Percentiles rank a stretch among this genome's conserved stretches.
Evolutionary conservation across 2,888 invertebrate genomes (phyloP).

Genomic region (Theristus sp.): DNA sequence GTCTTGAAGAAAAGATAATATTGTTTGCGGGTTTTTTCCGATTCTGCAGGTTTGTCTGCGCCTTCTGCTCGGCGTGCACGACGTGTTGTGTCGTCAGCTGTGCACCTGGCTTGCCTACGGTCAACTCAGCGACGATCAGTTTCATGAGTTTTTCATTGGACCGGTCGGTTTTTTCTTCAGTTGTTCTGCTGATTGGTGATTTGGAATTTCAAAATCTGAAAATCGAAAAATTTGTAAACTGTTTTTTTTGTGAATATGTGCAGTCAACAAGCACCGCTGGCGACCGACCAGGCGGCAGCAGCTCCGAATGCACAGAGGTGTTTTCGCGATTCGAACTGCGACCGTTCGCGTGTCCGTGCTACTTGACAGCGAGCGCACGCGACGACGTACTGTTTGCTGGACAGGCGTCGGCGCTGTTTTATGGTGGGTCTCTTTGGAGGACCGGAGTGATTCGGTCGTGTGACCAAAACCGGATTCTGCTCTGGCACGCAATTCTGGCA

Average conservation of each 20-base stretch:
- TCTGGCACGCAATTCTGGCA: no score
- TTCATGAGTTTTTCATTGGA: not conserved
- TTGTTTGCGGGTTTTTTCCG: no score
- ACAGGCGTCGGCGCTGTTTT: not conserved
- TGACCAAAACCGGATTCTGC: no score
- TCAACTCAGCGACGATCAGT: not conserved
- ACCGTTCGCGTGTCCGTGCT: not conserved
- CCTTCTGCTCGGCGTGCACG: not conserved
- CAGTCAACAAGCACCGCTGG: no score
- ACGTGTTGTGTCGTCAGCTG: not conserved
- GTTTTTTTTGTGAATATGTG: not conserved
- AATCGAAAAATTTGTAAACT: not conserved
- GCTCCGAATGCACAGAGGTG: no score
- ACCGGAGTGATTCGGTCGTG: no score
- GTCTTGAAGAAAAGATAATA: no score
- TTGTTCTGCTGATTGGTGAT: no score
- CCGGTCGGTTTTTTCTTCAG: no score
- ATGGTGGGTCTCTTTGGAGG: not conserved
- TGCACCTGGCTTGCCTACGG: not conserved
- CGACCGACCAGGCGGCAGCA: no score
- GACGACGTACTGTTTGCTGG: not conserved
- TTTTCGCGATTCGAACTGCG: not conserved
- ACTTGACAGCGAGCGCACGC: not conserved
- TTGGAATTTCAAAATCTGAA: no score
- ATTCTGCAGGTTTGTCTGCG: not conserved